Base-by-base conservation (phyloP, 2,888 invertebrate species). In the Agrochola litura region DNA sequence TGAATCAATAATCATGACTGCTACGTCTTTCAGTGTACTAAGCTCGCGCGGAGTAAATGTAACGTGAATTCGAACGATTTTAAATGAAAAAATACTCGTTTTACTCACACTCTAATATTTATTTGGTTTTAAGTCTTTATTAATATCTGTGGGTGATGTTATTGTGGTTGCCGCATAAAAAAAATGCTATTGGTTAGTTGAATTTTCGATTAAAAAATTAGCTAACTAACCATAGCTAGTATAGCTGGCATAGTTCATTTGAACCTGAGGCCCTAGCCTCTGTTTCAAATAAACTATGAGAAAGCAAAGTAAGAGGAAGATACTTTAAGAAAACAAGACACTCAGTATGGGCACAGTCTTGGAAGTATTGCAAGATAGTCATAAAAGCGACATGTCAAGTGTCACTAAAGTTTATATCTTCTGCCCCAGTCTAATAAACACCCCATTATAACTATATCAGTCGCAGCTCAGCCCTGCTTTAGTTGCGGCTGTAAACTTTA, bases 401-500 rank as follows among this genome's bases (percentile, higher is more conserved):
- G 25, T 60, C 66, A 64, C 19, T 79, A 61, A 84, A 73, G 63
- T 72, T 71, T 52, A 74, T 68, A 64, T 65, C 65, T 66, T 9
- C 73, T 61, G 46, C 58, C 64, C 72, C 65, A 52, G 74, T 56
- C 69, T 64, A 86, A 84, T 84, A 86, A 85, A 87, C 85, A 84
- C 63, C 71, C 81, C 41, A 87, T 84, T 80, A 84, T 77, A 87
- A 66, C 76, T 84, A 73, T 87, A 85, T 85, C 86, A 78, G 85
- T 74, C 75, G 37, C 70, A 81, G 54, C 73, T 87, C 87, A 87
- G 75, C 71, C 82, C 73, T 56, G 64, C 72, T 76, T 81, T 72
- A 85, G 82, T 72, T 73, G 71, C 61, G 78, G 85, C 67, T 76
- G 74, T 85, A 87, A 87, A 87, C 74, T 87, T 87, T 85, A 85